Evolutionary conservation across 2,888 invertebrate genomes (phyloP), one percentile per base, ranked within the genome.

Genomic region (Pediacus dermestoides): DNA sequence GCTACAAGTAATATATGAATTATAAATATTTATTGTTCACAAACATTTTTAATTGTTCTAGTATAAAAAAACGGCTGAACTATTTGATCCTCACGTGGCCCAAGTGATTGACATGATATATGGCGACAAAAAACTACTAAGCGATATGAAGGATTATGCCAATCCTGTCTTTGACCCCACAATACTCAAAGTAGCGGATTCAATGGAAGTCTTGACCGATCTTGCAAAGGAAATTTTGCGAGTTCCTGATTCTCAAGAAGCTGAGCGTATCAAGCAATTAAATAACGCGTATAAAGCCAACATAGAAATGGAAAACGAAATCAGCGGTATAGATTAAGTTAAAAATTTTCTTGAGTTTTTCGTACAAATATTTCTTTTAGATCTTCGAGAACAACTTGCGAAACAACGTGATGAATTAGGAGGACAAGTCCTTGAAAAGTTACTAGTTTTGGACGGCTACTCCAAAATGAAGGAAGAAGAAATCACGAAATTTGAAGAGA

Each of bases 341-440:
- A 18, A 6, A 18, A 18, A 18, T 18, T 18, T 18, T 18, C 21
- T 18, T 18, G 6, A 18, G n/a, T 18, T 7, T n/a, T n/a, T 7
- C 6, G 6, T n/a, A 7, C 21, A 28, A 28, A 8, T 13, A 6
- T 3, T 6, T 13, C 7, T 16, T 43, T 21, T 27, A 58, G 60
- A 56, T 39, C 39, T 61, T 11, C 47, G 57, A 31, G 46, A 57
- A 11, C 49, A 55, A 33, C 27, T 61, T 10, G 37, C 52, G 8
- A 52, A 48, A 22, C 60, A 61, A 43, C 39, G 55, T 8, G 44
- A 53, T 27, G 58, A 61, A 35, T 36, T 61, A 6, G 52, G 52
- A 2, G 48, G 46, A 8, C 57, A 61, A 38, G 39, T 60, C 6
- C 46, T 50, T 8, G 43, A 54, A 21, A 61, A 61, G 44, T 39